Evolutionary conservation across 2,113 vertebrate species (phyloP).

Genomic region (Oxyura jamaicensis): DNA sequence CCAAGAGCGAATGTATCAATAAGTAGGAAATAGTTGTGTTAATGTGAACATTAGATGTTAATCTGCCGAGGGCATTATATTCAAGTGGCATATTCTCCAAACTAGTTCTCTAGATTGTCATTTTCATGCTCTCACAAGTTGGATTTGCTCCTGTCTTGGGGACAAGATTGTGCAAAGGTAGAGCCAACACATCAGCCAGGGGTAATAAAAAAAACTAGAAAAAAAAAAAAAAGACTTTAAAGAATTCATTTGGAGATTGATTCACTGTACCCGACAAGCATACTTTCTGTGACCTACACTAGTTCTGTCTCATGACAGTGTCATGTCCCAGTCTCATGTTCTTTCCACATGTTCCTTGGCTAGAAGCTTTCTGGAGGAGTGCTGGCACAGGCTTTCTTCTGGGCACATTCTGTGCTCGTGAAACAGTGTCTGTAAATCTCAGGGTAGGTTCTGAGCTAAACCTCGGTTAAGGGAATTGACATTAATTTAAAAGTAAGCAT

Average conservation of each 20-base stretch:
- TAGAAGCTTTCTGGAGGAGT: not conserved
- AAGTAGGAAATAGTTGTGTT: not conserved
- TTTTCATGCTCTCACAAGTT: not conserved
- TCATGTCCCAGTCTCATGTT: not conserved
- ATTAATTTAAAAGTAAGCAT: not conserved
- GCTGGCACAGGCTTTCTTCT: not conserved
- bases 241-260: not conserved
- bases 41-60: not conserved
- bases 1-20: not conserved
- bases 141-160: not conserved
- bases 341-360: not conserved
- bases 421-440: not conserved
- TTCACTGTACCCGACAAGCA: not conserved
- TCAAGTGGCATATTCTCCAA: not conserved
- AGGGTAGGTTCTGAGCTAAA: not conserved
- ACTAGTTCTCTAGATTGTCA: not conserved
- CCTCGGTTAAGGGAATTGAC: not conserved
- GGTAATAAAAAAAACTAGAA: not conserved
- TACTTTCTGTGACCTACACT: not conserved
- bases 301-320: not conserved
- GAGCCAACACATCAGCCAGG: fast-evolving
- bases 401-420: not conserved
- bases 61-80: not conserved
- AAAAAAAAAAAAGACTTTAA: not conserved
- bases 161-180: not conserved